Percentiles rank a stretch among this genome's conserved stretches.
phyloP scores from a whole-genome alignment of 2,113 vertebrate species.

The Glareola pratincola region DNA sequence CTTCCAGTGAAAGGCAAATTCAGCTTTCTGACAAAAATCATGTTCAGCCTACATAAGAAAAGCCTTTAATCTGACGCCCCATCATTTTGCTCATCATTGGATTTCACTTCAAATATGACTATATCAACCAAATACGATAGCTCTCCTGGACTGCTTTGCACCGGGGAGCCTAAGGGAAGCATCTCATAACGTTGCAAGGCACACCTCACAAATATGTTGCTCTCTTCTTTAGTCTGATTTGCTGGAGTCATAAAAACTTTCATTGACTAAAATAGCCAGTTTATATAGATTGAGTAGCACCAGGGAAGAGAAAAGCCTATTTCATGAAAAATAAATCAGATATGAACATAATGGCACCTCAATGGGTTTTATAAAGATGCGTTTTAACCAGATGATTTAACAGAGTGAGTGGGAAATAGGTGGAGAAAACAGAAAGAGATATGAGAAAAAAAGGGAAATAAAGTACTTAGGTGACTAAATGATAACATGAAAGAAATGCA shows the following conservation, averaged over 20 bases:
- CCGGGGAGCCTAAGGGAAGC: slow-evolving; percentile 7
- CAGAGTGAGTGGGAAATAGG: neutral
- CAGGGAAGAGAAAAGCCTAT: slow-evolving; percentile 12
- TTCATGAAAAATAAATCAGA: slow-evolving; percentile 44
- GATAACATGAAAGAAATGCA: neutral
- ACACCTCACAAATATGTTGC: neutral
- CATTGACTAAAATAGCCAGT: slow-evolving; percentile 15
- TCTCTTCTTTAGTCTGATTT: slow-evolving; percentile 30
- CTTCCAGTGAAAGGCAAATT: neutral
- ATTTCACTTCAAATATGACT: slow-evolving; percentile 31
- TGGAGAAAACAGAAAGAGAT: neutral
- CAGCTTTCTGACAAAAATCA: neutral
- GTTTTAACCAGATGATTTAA: slow-evolving; percentile 11
- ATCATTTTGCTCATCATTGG: slow-evolving; percentile 25
- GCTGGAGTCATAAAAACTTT: slow-evolving; percentile 1
- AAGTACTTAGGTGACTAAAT: neutral
- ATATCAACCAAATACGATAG: neutral
- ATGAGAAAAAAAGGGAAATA: neutral
- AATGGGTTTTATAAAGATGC: neutral
- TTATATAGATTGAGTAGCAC: neutral
- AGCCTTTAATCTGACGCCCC: neutral
- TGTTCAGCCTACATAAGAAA: neutral
- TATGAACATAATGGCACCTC: neutral
- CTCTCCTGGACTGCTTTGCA: neutral
- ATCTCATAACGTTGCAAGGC: neutral